A percentile compares a stretch with the other conserved stretches of the same genome.
Evolutionary conservation across 2,797 vertebrate genomes (phyloP).

Genomic region (Sciurus carolinensis): DNA sequence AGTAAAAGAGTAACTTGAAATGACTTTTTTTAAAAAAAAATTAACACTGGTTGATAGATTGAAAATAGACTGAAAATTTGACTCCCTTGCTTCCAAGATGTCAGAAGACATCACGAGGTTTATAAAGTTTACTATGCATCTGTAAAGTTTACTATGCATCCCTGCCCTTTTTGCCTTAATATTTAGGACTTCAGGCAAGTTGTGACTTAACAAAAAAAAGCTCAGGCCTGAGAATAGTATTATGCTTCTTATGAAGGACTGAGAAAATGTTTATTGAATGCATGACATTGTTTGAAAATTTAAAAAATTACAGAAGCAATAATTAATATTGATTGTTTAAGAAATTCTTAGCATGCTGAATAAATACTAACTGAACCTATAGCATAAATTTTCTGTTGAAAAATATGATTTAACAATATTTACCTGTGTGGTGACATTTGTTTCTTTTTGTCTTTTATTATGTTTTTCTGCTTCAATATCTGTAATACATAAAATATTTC

Average conservation of each 20-base stretch:
- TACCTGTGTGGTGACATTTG: slow-evolving; percentile 85
- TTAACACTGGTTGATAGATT: not conserved
- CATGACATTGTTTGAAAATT: not conserved
- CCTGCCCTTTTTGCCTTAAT: slow-evolving; percentile 20
- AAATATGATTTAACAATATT: slow-evolving; percentile 69
- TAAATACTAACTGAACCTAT: not conserved
- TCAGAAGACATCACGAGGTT: slow-evolving; percentile 9
- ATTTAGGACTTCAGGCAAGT: not conserved
- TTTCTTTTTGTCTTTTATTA: slow-evolving; percentile 76
- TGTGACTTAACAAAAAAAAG: not conserved
- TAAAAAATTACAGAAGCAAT: not conserved
- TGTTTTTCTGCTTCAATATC: slow-evolving; percentile 81
- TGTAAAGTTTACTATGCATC: too few relatives aligned
- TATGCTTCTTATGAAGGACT: not conserved
- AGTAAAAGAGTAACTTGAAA: slow-evolving; percentile 8
- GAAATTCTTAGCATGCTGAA: slow-evolving; percentile 48
- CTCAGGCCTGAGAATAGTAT: not conserved
- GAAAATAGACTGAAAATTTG: not conserved
- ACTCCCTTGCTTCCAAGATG: not conserved
- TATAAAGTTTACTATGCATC: slow-evolving; percentile 15
- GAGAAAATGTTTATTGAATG: slow-evolving; percentile 47
- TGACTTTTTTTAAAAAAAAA: not conserved
- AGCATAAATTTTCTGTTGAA: slow-evolving; percentile 17
- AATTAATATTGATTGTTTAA: not conserved
- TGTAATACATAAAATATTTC: slow-evolving; percentile 77